phyloP scores from a whole-genome alignment of 2,113 vertebrate genomes.

The Pampusana beccarii region DNA sequence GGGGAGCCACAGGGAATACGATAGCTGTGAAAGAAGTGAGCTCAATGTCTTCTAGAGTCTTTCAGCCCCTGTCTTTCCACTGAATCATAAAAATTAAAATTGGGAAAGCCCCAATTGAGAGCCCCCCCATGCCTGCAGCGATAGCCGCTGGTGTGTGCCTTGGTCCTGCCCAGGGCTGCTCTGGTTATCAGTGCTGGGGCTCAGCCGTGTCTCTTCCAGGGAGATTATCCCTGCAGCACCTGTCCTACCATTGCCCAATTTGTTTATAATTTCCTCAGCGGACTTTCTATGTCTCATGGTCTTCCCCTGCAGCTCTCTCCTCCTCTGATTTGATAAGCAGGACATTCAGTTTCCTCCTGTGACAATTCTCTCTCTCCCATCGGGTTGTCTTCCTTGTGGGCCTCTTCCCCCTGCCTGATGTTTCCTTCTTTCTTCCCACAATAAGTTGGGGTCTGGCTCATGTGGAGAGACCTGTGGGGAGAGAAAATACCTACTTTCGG shows the following conservation, averaged over 20 bases:
- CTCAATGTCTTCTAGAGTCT: background rate
- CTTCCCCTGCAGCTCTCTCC: background rate
- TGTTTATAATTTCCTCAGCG: background rate
- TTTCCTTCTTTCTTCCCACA: background rate
- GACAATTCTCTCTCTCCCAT: background rate
- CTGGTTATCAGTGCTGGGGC: background rate
- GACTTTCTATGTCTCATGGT: background rate
- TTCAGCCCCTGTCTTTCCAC: background rate
- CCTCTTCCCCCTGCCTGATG: background rate
- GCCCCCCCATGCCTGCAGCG: accelerated
- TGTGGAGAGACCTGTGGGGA: background rate
- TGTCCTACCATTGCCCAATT: background rate
- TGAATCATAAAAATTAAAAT: background rate
- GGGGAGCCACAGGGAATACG: background rate
- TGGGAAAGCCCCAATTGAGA: background rate
- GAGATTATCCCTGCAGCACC: background rate
- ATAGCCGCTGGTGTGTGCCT: background rate
- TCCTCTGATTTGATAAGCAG: background rate
- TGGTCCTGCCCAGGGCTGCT: background rate
- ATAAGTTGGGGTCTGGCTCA: background rate
- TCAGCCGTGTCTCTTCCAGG: background rate
- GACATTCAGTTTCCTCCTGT: background rate
- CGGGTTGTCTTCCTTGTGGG: background rate
- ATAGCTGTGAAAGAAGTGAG: background rate
- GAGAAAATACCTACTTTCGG: constrained; percentile 4